Percentiles rank a stretch among this genome's conserved stretches.
phyloP scores from a whole-genome alignment of 30 jellyfish, hydroid and myxozoan species.

The Chrysaora quinquecirrha region DNA sequence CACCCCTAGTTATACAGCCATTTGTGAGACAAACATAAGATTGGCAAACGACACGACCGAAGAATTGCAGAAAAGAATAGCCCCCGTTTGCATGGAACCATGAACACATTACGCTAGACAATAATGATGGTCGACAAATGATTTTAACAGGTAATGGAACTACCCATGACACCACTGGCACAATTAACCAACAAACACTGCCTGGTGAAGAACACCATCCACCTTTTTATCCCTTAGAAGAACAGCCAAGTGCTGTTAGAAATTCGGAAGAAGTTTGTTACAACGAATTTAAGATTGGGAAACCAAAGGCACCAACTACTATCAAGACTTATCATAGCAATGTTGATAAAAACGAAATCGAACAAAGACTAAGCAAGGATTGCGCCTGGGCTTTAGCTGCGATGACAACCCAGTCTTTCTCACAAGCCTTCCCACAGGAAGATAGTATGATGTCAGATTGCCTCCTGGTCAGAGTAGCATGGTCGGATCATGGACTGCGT shows the following conservation, averaged over 20 bases:
- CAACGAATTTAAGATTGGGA: neutral
- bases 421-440: neutral
- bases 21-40: neutral
- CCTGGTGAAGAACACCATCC: neutral
- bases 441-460: neutral
- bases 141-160: neutral
- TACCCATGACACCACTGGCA: neutral
- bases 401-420: too few relatives aligned
- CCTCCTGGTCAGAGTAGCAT: neutral
- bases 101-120: neutral
- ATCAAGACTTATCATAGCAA: neutral
- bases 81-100: neutral
- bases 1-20: neutral
- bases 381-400: slow-evolving; percentile 8
- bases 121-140: neutral
- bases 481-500: slow-evolving; percentile 5
- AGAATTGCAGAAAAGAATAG: neutral
- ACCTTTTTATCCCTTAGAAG: neutral
- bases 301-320: neutral
- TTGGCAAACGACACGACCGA: neutral
- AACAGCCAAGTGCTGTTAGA: neutral
- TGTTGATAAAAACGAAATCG: neutral
- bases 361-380: slow-evolving; percentile 6
- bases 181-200: neutral
- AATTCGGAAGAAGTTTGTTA: neutral